Base-by-base conservation (phyloP, 37 sponge, comb jelly and placozoan species). In the Aphrocallistes beatrix region DNA sequence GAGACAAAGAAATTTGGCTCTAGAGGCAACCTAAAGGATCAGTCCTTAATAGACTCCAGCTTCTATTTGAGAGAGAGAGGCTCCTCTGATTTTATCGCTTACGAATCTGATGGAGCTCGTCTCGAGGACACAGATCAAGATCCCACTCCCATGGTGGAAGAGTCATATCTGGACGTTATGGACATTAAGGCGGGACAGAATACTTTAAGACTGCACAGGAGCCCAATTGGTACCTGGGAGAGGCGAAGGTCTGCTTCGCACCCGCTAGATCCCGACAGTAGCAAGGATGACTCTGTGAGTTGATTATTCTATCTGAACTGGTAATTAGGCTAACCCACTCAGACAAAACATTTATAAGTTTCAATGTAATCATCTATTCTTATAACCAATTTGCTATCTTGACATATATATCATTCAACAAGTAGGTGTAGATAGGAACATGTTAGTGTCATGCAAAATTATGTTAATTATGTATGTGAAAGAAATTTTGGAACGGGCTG, bases 131-230 rank as follows among this genome's bases (percentile, higher is more conserved):
- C 28, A 60, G 75, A 60, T 32, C 8, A 60, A 60, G 75, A 60
- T 28, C 75, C 75, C 32, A 60, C 75, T 1, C 75, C 75, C 34
- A 60, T 60, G 75, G 75, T 60, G n/a, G 75, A 60, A 30, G 75
- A 60, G n/a, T 60, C 75, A 19, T 60, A 60, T 28, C 75, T 60
- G 34, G 75, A 60, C 34, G n/a, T 60, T 60, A 60, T 60, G 75
- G 75, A 60, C n/a, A 60, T 60, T 6, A 60, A 60, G 34, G 75
- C 75, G 10, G 75, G 75, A 1, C 75, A 60, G 34, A 60, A 60
- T 60, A 60, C 75, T 6, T 30, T 60, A 6, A 60, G 75, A 30
- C n/a, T 60, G n/a, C 75, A 60, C 34, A 60, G 75, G 75, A 60
- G n/a, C 21, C 75, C 75, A 32, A 60, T 60, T 13, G 34, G 75